Evolutionary conservation across 2,888 invertebrate species (phyloP).

Genomic region (Pogonocherus hispidulus): DNA sequence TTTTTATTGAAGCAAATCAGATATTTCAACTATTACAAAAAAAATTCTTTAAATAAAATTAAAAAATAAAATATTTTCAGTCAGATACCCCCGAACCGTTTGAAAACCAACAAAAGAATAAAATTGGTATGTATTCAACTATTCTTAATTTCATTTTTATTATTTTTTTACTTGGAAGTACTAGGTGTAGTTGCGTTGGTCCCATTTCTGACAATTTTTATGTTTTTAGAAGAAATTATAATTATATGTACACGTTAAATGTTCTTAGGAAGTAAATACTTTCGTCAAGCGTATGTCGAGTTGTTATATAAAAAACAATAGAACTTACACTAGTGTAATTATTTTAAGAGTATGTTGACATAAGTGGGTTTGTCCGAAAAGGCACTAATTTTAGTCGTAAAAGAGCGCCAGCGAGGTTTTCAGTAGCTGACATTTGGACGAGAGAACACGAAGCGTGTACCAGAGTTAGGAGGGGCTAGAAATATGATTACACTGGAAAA

Average conservation of each 20-base stretch:
- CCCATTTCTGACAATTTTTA: no score
- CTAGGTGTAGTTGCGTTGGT: no score
- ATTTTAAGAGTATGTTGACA: constrained; percentile 47
- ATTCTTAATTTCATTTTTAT: no score
- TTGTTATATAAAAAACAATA: constrained; percentile 37
- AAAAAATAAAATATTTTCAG: no score
- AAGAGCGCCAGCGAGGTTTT: constrained; percentile 35
- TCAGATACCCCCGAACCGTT: no score
- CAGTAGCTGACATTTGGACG: constrained; percentile 32
- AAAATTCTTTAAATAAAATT: no score
- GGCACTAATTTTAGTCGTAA: constrained; percentile 36
- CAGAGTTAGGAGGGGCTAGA: constrained; percentile 41
- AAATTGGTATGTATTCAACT: no score
- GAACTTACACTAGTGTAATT: constrained; percentile 38
- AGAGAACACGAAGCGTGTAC: constrained; percentile 43
- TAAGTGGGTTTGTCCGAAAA: constrained; percentile 42
- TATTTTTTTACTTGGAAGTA: no score
- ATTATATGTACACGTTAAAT: not conserved
- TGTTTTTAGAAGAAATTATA: not conserved
- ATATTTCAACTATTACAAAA: no score
- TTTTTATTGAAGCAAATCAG: no score
- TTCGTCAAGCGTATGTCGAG: constrained; percentile 37
- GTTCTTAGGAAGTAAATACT: constrained; percentile 31
- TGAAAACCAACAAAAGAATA: no score
- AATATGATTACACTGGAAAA: not conserved